Percentiles rank a stretch among this genome's conserved stretches.
phyloP scores from a whole-genome alignment of 2,888 invertebrate species.

The Xestia c-nigrum region DNA sequence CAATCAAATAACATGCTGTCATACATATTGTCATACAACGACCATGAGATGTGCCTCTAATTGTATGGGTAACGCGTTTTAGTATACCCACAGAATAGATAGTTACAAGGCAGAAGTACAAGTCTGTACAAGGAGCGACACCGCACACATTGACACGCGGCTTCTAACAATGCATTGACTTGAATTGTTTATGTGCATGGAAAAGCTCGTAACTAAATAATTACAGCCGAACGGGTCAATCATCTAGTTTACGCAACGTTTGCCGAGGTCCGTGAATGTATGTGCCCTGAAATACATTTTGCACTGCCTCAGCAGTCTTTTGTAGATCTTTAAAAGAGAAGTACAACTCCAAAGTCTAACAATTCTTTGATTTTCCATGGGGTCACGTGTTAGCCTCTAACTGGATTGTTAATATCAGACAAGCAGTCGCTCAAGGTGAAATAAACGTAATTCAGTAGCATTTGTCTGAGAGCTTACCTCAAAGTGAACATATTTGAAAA shows the following conservation, averaged over 20 bases:
- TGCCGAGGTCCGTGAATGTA: neutral
- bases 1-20: slow-evolving; percentile 36
- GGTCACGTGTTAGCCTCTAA: neutral
- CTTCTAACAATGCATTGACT: neutral
- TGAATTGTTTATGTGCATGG: neutral
- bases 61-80: slow-evolving; percentile 34
- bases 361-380: neutral
- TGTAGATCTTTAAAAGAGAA: neutral
- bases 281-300: neutral
- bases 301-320: neutral
- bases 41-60: slow-evolving; percentile 44
- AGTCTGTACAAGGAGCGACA: neutral
- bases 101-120: neutral
- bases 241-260: neutral
- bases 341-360: neutral
- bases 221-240: neutral
- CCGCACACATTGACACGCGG: neutral
- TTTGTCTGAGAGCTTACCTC: accelerated
- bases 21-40: slow-evolving; percentile 33
- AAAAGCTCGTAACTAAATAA: neutral
- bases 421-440: neutral
- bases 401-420: neutral
- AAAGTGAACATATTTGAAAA: neutral
- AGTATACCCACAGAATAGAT: slow-evolving; percentile 1
- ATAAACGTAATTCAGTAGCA: neutral